Conservation (phyloP, 1,140 invertebrate species). For the Paraescarpia echinospica region DNA sequence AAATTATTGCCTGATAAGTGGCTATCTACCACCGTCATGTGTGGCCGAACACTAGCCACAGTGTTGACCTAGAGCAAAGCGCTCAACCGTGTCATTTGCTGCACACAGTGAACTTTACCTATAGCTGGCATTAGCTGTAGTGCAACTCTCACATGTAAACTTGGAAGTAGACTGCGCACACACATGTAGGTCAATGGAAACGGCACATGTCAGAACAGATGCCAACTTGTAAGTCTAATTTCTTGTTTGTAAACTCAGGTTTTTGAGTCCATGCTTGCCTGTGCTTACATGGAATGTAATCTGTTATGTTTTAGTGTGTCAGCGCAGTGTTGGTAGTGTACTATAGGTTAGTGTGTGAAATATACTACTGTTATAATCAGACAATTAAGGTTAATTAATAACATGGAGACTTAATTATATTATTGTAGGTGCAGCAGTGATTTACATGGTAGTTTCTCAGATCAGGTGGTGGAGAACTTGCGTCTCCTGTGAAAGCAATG, state of each 20-base stretch:
- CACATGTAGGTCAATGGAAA: not conserved
- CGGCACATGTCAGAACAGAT: not conserved
- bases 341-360: too few species aligned
- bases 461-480: not conserved
- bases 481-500: not conserved
- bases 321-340: too few species aligned
- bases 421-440: not conserved
- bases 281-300: not conserved
- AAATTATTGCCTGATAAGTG: not conserved
- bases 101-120: not conserved
- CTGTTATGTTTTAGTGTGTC: too few species aligned
- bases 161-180: not conserved
- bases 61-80: not conserved
- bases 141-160: not conserved
- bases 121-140: not conserved
- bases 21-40: not conserved
- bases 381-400: not conserved
- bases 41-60: not conserved
- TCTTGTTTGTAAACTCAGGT: not conserved
- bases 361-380: not conserved
- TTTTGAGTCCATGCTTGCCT: not conserved
- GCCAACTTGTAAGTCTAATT: not conserved
- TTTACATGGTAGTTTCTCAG: not conserved
- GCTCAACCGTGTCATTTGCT: not conserved
- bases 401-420: not conserved